Evolutionary conservation across 2,113 vertebrate genomes (phyloP).

Genomic region (Otocyon megalotis): DNA sequence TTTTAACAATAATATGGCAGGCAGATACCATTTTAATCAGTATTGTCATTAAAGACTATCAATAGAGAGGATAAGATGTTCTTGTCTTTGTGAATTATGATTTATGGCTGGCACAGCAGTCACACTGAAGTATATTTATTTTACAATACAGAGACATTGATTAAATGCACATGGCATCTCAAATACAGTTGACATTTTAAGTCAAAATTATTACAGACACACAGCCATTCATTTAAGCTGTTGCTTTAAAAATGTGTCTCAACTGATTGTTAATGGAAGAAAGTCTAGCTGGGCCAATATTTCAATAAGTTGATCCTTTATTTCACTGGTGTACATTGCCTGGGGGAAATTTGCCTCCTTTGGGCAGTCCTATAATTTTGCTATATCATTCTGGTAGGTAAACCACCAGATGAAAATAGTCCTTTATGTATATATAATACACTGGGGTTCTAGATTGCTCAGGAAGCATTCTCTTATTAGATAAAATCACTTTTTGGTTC

Average conservation of each 20-base stretch:
- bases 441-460: neutral
- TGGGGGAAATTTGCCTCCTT: constrained; percentile 63
- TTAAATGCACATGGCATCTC: constrained; percentile 89
- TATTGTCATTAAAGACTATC: constrained; percentile 83
- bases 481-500: constrained; percentile 27
- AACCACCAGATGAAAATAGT: constrained; percentile 58
- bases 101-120: constrained; percentile 86
- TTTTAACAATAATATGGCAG: constrained; percentile 80
- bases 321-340: constrained; percentile 80
- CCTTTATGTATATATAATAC: neutral
- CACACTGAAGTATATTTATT: constrained; percentile 88
- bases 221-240: constrained; percentile 88
- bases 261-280: constrained; percentile 86
- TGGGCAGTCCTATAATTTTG: constrained; percentile 73
- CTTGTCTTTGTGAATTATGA: constrained; percentile 87
- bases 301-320: constrained; percentile 85
- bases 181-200: constrained; percentile 90
- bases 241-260: constrained; percentile 88
- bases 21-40: constrained; percentile 86
- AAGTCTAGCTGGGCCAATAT: constrained; percentile 86
- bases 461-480: constrained; percentile 17
- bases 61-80: constrained; percentile 84
- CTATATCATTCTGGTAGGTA: constrained; percentile 29
- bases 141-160: constrained; percentile 87
- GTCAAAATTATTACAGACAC: constrained; percentile 88